Evolutionary conservation across 1,140 invertebrate genomes (phyloP), one percentile per base, ranked within the genome.

Genomic region (Papilio xuthus): DNA sequence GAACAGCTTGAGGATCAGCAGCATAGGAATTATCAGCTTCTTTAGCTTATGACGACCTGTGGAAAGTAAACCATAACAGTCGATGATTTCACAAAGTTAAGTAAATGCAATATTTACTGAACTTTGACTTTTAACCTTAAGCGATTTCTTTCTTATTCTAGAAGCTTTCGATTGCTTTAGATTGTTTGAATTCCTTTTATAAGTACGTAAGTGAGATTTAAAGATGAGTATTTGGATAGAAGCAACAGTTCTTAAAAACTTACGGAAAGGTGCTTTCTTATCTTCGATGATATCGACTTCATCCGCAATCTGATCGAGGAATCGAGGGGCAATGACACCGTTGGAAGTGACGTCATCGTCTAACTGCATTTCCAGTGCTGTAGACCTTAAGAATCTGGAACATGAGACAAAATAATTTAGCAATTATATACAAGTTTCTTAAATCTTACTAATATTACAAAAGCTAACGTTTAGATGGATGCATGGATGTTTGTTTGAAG

Each of bases 1-100:
- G 95, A 98, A 97, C 69, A 98, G 94, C 89, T 98, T 98, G 78
- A 98, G 88, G 74, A 98, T 95, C 78, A 98, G 89, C 83, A 98
- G 90, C 94, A 97, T 95, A 0, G 97, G 97, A 80, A 98, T 96
- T 83, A 98, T 96, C n/a, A 98, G 94, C 86, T 96, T 97, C 94
- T 96, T 97, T 73, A 97, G 90, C 88, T 96, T 96, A 87, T 97
- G 95, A 15, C 97, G 96, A 81, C 96, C 97, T 97, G 94, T 3
- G 60, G 4, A 28, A 26, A 7, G 13, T 13, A 60, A 79, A 84
- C 79, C 26, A 37, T 77, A 71, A 37, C n/a, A 20, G 8, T 56
- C 8, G 50, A 7, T 56, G 20, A 15, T 20, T 56, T 6, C 6
- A n/a, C 4, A 53, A 53, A 8, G 15, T 53, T n/a, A n/a, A n/a